phyloP scores from a whole-genome alignment of 2,888 invertebrate species.

The Drosophila maculinotata region DNA sequence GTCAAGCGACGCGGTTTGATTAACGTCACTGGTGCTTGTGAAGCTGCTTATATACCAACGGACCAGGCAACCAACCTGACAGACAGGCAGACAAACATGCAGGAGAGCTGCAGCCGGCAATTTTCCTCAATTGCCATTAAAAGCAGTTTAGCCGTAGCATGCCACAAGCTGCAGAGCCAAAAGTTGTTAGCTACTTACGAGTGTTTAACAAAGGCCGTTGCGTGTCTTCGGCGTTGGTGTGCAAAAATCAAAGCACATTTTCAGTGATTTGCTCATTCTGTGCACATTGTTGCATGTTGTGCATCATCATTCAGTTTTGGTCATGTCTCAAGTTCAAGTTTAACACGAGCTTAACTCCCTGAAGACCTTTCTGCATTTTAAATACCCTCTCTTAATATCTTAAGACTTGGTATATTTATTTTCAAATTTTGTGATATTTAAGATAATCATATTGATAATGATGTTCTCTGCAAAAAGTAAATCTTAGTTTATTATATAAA shows the following conservation, averaged over 20 bases:
- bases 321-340: constrained; percentile 76
- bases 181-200: constrained; percentile 18
- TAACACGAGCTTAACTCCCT: constrained; percentile 21
- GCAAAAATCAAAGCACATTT: constrained; percentile 31
- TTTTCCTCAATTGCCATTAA: constrained; percentile 69
- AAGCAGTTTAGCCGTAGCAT: constrained; percentile 54
- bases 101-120: constrained; percentile 22
- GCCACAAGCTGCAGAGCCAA: constrained; percentile 44
- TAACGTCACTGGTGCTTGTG: constrained; percentile 54
- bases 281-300: constrained; percentile 55
- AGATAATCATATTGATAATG: too few relatives aligned
- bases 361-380: not conserved
- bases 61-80: constrained; percentile 3
- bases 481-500: too few relatives aligned
- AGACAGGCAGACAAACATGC: constrained; percentile 5
- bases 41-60: constrained; percentile 63
- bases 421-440: too few relatives aligned
- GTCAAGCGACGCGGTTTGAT: constrained; percentile 74
- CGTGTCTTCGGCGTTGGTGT: constrained; percentile 38
- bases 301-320: constrained; percentile 34
- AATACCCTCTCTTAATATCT: constrained; percentile 9
- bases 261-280: constrained; percentile 41
- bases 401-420: too few relatives aligned
- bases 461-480: too few relatives aligned
- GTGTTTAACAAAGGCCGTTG: constrained; percentile 27